These are phyloP conservation scores for Helogale parvula DNA, from an alignment of 2,113 vertebrate species.

Conservation along the genomic window DNA sequence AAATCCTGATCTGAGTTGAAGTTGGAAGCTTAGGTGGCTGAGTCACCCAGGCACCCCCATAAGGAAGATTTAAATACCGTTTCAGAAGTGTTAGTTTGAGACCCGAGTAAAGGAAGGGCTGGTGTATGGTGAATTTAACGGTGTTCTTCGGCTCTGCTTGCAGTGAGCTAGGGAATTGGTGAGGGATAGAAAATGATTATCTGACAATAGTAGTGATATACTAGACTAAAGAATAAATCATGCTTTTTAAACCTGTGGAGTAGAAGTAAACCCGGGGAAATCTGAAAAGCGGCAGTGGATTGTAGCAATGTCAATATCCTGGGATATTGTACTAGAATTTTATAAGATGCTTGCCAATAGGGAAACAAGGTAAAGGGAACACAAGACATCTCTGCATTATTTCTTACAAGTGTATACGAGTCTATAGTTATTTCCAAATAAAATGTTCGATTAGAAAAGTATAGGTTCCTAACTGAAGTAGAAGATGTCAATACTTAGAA, in stretches of 20 bases:
- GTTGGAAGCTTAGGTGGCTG: no score
- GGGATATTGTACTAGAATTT: neutral
- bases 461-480: neutral
- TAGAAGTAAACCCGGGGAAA: neutral
- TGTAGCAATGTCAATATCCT: neutral
- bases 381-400: neutral
- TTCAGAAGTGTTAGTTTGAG: neutral
- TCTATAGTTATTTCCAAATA: slow-evolving; percentile 11
- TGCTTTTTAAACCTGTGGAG: neutral
- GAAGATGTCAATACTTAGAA: neutral
- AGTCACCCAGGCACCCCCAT: neutral
- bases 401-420: neutral
- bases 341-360: neutral
- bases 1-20: no score
- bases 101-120: neutral
- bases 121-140: neutral
- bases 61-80: neutral
- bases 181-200: neutral
- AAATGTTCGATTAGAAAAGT: slow-evolving; percentile 6
- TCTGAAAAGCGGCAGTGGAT: neutral
- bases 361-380: neutral
- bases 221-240: neutral
- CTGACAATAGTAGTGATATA: neutral
- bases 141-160: neutral
- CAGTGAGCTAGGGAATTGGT: neutral